Percentiles rank a stretch among this genome's conserved stretches.
Evolutionary conservation across 2,113 vertebrate species (phyloP).

Genomic region (Aramus guarauna): DNA sequence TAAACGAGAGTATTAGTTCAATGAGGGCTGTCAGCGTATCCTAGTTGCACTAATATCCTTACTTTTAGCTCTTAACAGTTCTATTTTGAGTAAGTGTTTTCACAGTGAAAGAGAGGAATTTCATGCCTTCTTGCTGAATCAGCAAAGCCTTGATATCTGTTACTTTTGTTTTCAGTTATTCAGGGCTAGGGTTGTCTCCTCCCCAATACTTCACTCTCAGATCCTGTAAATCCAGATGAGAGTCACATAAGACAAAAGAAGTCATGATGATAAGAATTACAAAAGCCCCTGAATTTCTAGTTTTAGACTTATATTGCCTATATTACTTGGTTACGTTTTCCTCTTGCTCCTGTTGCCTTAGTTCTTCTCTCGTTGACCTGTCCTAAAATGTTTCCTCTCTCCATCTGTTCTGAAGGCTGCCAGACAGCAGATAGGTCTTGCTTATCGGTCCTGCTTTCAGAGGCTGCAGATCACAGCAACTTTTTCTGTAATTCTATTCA

Average conservation of each 20-base stretch:
- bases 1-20: background rate
- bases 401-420: background rate
- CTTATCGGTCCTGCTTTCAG: background rate
- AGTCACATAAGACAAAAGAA: background rate
- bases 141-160: background rate
- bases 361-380: background rate
- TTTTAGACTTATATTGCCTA: background rate
- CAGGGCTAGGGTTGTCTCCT: background rate
- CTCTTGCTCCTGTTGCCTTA: background rate
- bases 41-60: background rate
- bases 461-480: background rate
- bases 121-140: background rate
- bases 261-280: rapidly evolving
- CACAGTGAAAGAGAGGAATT: background rate
- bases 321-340: background rate
- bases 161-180: background rate
- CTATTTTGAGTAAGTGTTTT: background rate
- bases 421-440: background rate
- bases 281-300: background rate
- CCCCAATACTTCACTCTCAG: background rate
- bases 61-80: background rate
- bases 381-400: background rate
- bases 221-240: background rate
- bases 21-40: background rate
- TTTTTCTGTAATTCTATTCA: background rate